Percentiles rank a stretch among this genome's conserved stretches.
These are phyloP conservation scores for Scopus umbretta DNA, from an alignment of 2,113 vertebrate species.

Conservation along the genomic window DNA sequence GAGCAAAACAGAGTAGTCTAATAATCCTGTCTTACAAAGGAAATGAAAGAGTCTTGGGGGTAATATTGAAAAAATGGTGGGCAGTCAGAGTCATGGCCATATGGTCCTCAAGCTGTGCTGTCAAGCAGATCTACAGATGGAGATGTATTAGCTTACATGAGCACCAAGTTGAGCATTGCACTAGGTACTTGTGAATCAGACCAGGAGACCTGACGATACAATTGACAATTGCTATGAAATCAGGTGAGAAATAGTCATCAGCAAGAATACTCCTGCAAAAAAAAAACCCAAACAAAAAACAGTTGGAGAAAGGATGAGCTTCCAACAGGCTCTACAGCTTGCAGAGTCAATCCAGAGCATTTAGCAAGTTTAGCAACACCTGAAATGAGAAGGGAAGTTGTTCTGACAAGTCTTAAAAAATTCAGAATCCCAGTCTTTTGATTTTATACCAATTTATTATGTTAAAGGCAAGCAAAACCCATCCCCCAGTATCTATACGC, in stretches of 20 bases:
- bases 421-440: neutral
- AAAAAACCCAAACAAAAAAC: neutral
- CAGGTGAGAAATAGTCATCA: constrained; percentile 34
- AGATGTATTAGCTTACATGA: constrained; percentile 54
- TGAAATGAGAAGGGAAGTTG: neutral
- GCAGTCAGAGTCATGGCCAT: constrained; percentile 62
- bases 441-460: neutral
- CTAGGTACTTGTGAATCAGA: constrained; percentile 43
- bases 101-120: constrained; percentile 69
- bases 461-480: neutral
- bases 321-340: neutral
- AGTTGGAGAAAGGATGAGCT: neutral
- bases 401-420: constrained; percentile 2
- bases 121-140: constrained; percentile 61
- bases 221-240: constrained; percentile 15
- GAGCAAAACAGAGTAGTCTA: constrained; percentile 38
- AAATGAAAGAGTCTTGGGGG: constrained; percentile 52
- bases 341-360: neutral
- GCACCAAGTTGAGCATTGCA: constrained; percentile 49
- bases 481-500: neutral
- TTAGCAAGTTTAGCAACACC: neutral
- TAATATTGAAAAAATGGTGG: constrained; percentile 61
- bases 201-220: constrained; percentile 6
- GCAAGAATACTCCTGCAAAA: neutral
- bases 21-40: constrained; percentile 35